A percentile compares a stretch with the other conserved stretches of the same genome.
Evolutionary conservation across 2,113 vertebrate genomes (phyloP).

Genomic region (Oreotrochilus melanogaster): DNA sequence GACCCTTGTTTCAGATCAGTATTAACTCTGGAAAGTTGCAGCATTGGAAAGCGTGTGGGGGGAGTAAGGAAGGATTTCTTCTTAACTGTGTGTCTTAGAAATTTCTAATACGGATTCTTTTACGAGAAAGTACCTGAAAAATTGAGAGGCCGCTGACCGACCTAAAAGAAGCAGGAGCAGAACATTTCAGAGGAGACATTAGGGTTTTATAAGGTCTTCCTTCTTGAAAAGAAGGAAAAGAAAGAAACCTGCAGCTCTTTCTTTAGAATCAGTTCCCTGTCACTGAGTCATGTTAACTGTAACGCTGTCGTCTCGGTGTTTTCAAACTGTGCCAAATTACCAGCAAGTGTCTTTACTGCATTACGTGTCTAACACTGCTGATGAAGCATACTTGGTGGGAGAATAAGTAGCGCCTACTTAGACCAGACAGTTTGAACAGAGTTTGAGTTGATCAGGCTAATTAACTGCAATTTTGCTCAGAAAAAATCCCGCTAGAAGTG

Average conservation of each 20-base stretch:
- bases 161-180: conserved; percentile 25
- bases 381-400: conserved; percentile 63
- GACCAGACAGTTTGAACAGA: conserved; percentile 49
- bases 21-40: conserved; percentile 69
- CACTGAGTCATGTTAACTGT: conserved; percentile 50
- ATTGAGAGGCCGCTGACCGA: neutral
- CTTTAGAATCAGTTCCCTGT: conserved; percentile 65
- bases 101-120: conserved; percentile 51
- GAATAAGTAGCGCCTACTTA: conserved; percentile 52
- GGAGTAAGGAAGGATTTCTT: conserved; percentile 49
- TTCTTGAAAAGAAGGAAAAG: conserved; percentile 10
- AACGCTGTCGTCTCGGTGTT: conserved; percentile 60
- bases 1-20: conserved; percentile 63
- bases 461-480: conserved; percentile 45
- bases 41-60: conserved; percentile 10
- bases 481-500: neutral
- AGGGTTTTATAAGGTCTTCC: neutral
- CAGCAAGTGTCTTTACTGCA: conserved; percentile 94
- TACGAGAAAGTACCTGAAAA: conserved; percentile 20
- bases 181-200: conserved; percentile 43
- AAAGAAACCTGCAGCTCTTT: conserved; percentile 66
- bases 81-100: conserved; percentile 16
- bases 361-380: conserved; percentile 81
- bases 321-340: conserved; percentile 91
- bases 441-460: conserved; percentile 1